Conservation (phyloP, 2,113 vertebrate genomes). For the Eudorcas thomsonii region DNA sequence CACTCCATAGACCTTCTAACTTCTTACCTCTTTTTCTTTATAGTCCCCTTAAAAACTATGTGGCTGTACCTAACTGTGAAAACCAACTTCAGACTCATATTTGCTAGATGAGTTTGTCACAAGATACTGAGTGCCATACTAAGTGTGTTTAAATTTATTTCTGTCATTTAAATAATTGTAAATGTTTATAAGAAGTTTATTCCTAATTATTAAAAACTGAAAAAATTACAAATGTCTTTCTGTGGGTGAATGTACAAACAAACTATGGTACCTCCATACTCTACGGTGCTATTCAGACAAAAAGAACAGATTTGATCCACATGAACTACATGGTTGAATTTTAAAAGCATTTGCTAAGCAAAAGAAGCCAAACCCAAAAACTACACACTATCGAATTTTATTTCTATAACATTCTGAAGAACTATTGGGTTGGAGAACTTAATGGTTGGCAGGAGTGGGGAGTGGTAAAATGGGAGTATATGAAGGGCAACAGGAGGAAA, state of each 20-base stretch:
- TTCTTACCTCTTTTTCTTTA: neutral
- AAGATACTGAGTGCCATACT: neutral
- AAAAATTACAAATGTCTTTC: neutral
- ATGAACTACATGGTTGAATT: neutral
- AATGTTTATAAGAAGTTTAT: neutral
- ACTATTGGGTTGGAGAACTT: neutral
- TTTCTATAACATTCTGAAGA: neutral
- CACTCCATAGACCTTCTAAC: neutral
- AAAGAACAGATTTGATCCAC: neutral
- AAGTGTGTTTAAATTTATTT: neutral
- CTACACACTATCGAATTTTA: neutral
- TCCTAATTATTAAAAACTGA: neutral
- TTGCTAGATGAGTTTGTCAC: neutral
- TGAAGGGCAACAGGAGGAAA: neutral
- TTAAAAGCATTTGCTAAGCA: neutral
- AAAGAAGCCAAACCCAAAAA: neutral
- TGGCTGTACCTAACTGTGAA: neutral
- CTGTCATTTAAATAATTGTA: neutral
- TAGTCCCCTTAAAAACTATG: neutral
- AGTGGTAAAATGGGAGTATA: neutral
- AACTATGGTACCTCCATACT: neutral
- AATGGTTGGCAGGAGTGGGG: neutral
- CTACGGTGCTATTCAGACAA: neutral
- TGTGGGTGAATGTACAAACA: neutral
- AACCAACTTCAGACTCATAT: neutral